These are phyloP conservation scores for Drosophila fulvimacula DNA, from an alignment of 2,888 invertebrate genomes.

Conservation along the genomic window DNA sequence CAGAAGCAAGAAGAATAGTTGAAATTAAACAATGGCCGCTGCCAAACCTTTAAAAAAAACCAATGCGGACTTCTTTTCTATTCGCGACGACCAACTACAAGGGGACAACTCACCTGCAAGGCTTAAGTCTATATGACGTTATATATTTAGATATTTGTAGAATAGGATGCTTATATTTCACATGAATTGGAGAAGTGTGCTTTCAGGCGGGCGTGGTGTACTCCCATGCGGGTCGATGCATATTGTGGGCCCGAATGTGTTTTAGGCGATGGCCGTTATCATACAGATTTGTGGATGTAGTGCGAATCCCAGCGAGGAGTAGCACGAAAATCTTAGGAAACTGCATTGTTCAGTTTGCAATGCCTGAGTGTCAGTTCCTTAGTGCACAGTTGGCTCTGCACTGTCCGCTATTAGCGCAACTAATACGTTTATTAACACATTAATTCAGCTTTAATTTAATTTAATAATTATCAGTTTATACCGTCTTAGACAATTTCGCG, in stretches of 20 bases:
- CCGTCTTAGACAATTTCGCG: background rate
- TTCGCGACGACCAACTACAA: background rate
- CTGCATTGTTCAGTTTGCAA: background rate
- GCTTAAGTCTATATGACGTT: too few species aligned
- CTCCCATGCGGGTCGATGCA: constrained; percentile 24
- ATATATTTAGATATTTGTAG: background rate
- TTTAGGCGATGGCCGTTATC: constrained; percentile 4
- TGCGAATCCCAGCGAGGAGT: background rate
- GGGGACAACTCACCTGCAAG: background rate
- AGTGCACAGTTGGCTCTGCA: background rate
- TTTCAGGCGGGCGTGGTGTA: background rate
- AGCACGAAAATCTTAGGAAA: background rate
- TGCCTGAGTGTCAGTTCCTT: background rate
- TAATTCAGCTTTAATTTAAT: background rate
- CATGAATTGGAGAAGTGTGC: background rate
- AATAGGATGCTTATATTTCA: background rate
- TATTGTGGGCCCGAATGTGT: constrained; percentile 41
- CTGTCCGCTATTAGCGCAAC: background rate
- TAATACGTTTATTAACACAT: background rate
- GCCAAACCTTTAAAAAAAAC: constrained; percentile 38
- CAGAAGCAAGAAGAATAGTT: constrained; percentile 61
- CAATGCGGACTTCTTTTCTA: background rate
- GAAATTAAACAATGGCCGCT: constrained; percentile 70
- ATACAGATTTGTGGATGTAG: background rate
- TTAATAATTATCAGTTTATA: background rate